phyloP scores from a whole-genome alignment of 2,888 invertebrate genomes.

The Pyrgus malvae region DNA sequence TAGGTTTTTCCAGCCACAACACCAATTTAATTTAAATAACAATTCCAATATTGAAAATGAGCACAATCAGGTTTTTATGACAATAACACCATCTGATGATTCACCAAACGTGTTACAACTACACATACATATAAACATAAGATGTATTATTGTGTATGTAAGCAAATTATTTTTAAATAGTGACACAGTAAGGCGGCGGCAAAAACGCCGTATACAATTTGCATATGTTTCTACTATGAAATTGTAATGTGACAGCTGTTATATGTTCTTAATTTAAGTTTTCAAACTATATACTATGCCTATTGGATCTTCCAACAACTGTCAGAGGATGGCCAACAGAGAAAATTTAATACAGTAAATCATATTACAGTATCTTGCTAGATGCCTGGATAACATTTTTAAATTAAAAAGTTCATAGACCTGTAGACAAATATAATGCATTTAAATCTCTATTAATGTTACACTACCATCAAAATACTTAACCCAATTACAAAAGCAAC shows the following conservation, averaged over 20 bases:
- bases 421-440: no score
- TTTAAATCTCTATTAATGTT: no score
- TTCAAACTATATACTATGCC: no score
- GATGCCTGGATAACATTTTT: no score
- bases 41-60: slow-evolving; percentile 7
- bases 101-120: slow-evolving; percentile 12
- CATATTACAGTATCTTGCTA: no score
- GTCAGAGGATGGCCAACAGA: no score
- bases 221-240: background rate
- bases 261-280: background rate
- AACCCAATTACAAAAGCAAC: no score
- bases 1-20: background rate
- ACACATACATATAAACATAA: background rate
- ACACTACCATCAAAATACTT: no score
- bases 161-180: slow-evolving; percentile 19
- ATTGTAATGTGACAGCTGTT: background rate
- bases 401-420: no score
- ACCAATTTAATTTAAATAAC: background rate
- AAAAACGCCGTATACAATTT: background rate
- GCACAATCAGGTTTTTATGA: slow-evolving; percentile 4
- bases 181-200: slow-evolving; percentile 14
- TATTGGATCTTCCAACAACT: no score
- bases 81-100: slow-evolving; percentile 11
- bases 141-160: slow-evolving; percentile 8
- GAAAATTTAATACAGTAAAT: no score